These are phyloP conservation scores for Hemibagrus wyckioides DNA, from an alignment of 2,113 vertebrate species.

Conservation along the genomic window DNA sequence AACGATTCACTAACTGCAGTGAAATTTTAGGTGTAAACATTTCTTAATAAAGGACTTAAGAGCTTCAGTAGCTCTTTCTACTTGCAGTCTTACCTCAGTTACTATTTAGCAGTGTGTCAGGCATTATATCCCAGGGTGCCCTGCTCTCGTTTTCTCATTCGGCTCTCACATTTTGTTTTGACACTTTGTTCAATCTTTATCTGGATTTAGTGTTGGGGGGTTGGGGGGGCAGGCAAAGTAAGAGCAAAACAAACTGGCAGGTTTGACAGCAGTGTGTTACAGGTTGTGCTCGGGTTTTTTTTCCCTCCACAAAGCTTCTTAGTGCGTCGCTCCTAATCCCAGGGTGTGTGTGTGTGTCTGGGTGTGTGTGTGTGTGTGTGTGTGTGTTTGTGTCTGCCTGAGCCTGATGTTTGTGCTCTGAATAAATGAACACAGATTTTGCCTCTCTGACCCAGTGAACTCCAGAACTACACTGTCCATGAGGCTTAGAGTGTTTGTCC, in stretches of 20 bases:
- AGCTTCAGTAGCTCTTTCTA: neutral
- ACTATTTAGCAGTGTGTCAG: conserved; percentile 1
- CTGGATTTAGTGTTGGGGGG: conserved; percentile 19
- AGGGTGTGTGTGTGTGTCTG: conserved; percentile 7
- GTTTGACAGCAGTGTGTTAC: conserved; percentile 31
- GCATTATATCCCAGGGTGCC: neutral
- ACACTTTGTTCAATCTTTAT: conserved; percentile 39
- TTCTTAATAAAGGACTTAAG: neutral
- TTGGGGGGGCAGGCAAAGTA: neutral
- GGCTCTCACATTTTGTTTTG: conserved; percentile 41
- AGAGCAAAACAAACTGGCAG: conserved; percentile 40
- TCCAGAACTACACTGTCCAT: conserved; percentile 30
- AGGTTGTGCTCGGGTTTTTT: conserved; percentile 28
- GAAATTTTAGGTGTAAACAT: neutral
- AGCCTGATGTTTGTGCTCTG: conserved; percentile 36
- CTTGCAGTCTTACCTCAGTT: neutral
- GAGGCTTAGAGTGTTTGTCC: conserved; percentile 26
- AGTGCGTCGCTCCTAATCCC: conserved; percentile 42
- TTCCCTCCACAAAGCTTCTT: conserved; percentile 43
- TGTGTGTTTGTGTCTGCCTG: neutral
- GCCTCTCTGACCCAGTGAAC: conserved; percentile 45
- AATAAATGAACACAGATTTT: conserved; percentile 31
- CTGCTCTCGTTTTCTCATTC: conserved; percentile 6
- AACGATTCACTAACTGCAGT: neutral
- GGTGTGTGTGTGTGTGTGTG: conserved; percentile 23